A percentile compares a stretch with the other conserved stretches of the same genome.
phyloP scores from a whole-genome alignment of 2,797 vertebrate genomes.

The Sebastolobus alascanus region DNA sequence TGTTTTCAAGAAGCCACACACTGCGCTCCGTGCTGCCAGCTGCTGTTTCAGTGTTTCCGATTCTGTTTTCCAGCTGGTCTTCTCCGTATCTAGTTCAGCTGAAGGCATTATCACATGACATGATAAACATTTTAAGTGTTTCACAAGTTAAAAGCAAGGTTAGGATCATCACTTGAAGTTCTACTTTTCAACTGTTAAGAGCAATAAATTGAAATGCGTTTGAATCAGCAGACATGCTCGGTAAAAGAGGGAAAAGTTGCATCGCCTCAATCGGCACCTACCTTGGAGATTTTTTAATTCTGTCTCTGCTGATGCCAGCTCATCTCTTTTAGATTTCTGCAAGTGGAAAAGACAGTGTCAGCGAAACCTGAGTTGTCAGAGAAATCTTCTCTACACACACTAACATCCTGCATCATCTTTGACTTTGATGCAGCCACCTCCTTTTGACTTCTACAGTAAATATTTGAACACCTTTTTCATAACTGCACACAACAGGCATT shows the following conservation, averaged over 20 bases:
- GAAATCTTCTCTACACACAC: neutral
- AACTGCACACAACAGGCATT: neutral
- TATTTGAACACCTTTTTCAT: neutral
- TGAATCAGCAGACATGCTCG: neutral
- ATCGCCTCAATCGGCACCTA: slow-evolving; percentile 47
- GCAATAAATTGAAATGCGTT: neutral
- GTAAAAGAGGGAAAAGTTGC: neutral
- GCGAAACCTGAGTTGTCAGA: neutral
- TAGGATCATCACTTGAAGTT: neutral
- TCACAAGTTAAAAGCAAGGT: neutral
- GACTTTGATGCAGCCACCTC: neutral
- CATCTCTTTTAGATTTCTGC: slow-evolving; percentile 60
- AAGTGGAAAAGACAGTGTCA: slow-evolving; percentile 35
- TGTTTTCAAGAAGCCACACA: slow-evolving; percentile 73
- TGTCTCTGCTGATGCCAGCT: neutral
- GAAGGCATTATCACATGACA: slow-evolving; percentile 11
- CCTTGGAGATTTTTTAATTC: slow-evolving; percentile 40
- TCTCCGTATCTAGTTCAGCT: slow-evolving; percentile 64
- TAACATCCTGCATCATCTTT: slow-evolving; percentile 1
- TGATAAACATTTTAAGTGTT: neutral
- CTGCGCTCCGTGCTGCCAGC: slow-evolving; percentile 42
- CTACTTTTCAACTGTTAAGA: neutral
- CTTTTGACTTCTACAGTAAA: neutral
- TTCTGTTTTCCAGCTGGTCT: slow-evolving; percentile 47
- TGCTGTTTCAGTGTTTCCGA: slow-evolving; percentile 50